Base-by-base conservation (phyloP, 2,113 vertebrate genomes). In the Fregata magnificens region DNA sequence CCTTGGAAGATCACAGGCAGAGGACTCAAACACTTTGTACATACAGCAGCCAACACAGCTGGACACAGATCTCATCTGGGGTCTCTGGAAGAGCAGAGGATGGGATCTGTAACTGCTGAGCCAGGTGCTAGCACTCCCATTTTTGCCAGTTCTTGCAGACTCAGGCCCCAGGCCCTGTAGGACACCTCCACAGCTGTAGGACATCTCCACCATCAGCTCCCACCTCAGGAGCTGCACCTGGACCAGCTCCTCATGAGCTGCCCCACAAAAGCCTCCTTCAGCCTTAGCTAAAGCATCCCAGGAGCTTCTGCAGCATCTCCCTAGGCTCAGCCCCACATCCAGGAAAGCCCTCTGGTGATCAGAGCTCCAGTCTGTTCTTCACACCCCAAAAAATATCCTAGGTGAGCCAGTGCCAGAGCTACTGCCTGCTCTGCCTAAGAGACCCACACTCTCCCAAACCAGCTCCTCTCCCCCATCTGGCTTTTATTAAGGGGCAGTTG, bases 381-480 rank as follows among this genome's bases (percentile, higher is more conserved):
- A 25, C 10, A 59, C 3, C 24, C 15, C 44, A 82, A 47, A 36
- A 22, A 0, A 36, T 0, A 13, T 0, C 59, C 38, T 3, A 29
- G 21, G 2, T 22, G 16, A 45, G 5, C 8, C 61, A 52, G 6
- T 1, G 0, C 1, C 38, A 74, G 17, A 61, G 11, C 40, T 76
- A 10, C 38, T 10, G 1, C 16, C 25, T 40, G 3, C 32, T 22
- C 44, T 9, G 1, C 13, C 21, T 10, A 56, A 16, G 7, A 69
- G 3, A 24, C 0, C 34, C 20, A 13, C 22, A 65, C 10, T 18
- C 34, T 14, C 42, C 40, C 55, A 82, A 28, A 65, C 1, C 22
- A 70, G 2, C 2, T 16, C 2, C 13, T 52, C 0, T 4, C 1
- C 5, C 34, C 55, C 36, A 21, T 12, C 18, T 49, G 50, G 13